Conservation (phyloP, 2,113 vertebrate genomes). For the Hemiscyllium ocellatum region DNA sequence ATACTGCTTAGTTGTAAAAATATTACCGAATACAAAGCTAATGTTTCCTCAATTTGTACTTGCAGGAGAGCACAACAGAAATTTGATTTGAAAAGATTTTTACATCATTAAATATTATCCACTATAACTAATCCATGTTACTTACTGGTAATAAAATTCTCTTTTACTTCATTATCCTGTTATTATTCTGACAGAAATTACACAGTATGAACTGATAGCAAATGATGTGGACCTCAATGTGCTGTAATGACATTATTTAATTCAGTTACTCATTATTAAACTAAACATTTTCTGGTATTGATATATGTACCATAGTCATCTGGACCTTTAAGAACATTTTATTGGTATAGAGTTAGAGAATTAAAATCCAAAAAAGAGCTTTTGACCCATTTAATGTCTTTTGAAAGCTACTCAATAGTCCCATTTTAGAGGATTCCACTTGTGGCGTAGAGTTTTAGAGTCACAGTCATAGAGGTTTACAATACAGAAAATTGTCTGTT, state of each 20-base stretch:
- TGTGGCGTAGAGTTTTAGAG: not conserved
- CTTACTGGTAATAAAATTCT: not conserved
- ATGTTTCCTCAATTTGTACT: not conserved
- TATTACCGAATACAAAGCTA: not conserved
- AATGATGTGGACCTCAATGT: not conserved
- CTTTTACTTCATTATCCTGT: not conserved
- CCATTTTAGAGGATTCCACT: not conserved
- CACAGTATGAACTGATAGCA: not conserved
- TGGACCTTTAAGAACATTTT: not conserved
- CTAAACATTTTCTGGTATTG: not conserved
- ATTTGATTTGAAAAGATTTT: not conserved
- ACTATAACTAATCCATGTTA: constrained; percentile 1
- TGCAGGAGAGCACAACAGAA: not conserved
- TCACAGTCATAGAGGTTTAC: no score
- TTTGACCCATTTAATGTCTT: not conserved
- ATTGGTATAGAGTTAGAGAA: not conserved
- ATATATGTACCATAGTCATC: not conserved
- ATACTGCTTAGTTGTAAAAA: not conserved
- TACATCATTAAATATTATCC: not conserved
- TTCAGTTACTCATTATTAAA: not conserved
- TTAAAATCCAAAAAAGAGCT: not conserved
- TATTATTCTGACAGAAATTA: not conserved
- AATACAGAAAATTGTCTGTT: no score
- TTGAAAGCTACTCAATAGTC: not conserved
- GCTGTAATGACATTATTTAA: not conserved